Evolutionary conservation across 92 coral and sea anemone species (phyloP), one percentile per base, ranked within the genome.

Genomic region (Phenganax stokvisi): DNA sequence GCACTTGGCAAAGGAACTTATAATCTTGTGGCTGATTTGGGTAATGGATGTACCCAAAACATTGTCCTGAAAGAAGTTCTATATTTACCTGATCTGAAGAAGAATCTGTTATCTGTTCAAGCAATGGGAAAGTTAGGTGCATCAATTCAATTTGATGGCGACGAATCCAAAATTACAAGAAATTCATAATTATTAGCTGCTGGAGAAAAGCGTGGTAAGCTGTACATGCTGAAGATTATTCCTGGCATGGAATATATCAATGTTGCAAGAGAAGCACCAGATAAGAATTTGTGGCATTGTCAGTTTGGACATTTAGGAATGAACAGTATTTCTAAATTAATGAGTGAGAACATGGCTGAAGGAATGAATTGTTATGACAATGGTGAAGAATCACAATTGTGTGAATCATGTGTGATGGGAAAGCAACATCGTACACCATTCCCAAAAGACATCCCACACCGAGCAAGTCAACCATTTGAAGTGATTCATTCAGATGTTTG

Each of bases 161-260:
- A 64, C 25, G 9, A 64, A 67, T 80, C 77, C 74, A 37, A 80
- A 54, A 68, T 80, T 44, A 51, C 59, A 51, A 67, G 62, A 80
- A 80, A 80, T 67, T 67, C 78, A 64, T 51, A 80, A 76, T 61
- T 80, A 56, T 55, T 80, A 44, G 84, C 84, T 80, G 17, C 47
- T 64, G 84, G 84, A 16, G 75, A 80, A 51, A 53, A 30, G 77
- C 44, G 54, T 63, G 75, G 77, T 63, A 67, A 80, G 84, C 84
- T 80, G 25, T 80, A 80, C 77, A 51, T 80, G 78, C 57, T 67
- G 84, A 67, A 80, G 74, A 68, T 80, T 80, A 80, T 73, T 64
- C 72, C 72, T 66, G 74, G 55, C 17, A 37, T 37, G 52, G 84
- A 80, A 66, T 51, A 44, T 54, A 54, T 80, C 54, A 67, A 66